Evolutionary conservation across 1,140 invertebrate genomes (phyloP).

Genomic region (Ptiloglossa arizonensis): DNA sequence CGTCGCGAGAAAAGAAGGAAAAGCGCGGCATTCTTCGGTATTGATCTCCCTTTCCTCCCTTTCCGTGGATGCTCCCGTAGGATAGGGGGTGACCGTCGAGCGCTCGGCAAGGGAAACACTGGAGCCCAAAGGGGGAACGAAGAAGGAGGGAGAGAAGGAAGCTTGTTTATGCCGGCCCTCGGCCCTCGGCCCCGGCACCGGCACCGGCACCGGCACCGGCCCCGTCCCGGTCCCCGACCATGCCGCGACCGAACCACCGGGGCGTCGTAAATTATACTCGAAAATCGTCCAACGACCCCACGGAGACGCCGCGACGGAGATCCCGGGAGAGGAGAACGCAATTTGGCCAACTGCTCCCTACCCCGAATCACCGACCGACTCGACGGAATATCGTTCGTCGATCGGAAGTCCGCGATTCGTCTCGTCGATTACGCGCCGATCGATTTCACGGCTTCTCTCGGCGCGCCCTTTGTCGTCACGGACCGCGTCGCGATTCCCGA

Average conservation of each 20-base stretch:
- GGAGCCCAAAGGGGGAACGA: neutral
- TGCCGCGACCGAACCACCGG: slow-evolving; percentile 51
- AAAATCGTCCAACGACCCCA: slow-evolving; percentile 61
- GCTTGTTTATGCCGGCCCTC: slow-evolving; percentile 50
- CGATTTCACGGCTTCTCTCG: too few relatives aligned
- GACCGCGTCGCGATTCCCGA: too few relatives aligned
- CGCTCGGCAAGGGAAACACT: neutral
- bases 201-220: too few relatives aligned
- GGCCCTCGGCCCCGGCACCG: too few relatives aligned
- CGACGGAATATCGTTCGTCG: neutral
- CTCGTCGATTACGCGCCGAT: neutral
- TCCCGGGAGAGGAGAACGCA: neutral
- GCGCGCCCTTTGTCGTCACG: neutral
- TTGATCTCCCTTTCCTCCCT: slow-evolving; percentile 18
- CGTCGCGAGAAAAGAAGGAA: neutral
- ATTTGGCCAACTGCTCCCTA: slow-evolving; percentile 12
- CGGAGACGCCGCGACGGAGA: neutral
- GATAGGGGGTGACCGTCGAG: neutral
- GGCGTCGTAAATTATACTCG: slow-evolving; percentile 60
- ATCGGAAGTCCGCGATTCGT: neutral
- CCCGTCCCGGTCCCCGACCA: too few relatives aligned
- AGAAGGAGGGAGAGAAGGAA: neutral
- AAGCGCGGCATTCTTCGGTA: slow-evolving; percentile 9
- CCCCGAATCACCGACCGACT: neutral
- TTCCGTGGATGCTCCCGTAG: neutral